These are phyloP conservation scores for Ecdyonurus torrentis DNA, from an alignment of 2,888 invertebrate genomes.

Conservation along the genomic window DNA sequence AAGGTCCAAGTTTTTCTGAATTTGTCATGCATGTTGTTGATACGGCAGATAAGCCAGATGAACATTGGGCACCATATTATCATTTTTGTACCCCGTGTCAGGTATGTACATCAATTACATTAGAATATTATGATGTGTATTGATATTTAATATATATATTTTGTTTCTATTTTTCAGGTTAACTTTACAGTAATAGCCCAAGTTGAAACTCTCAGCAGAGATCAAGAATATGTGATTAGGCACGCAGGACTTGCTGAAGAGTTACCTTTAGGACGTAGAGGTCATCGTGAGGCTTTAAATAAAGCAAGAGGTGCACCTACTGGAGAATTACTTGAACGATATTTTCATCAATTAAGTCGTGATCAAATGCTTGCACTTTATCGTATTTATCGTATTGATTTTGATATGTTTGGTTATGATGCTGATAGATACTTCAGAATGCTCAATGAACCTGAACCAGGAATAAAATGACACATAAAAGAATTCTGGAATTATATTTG, in stretches of 20 bases:
- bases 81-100: constrained; percentile 44
- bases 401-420: constrained; percentile 51
- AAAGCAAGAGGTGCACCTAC: constrained; percentile 37
- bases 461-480: neutral
- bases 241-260: constrained; percentile 33
- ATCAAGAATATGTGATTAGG: constrained; percentile 40
- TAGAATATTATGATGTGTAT: too few species aligned
- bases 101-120: too few species aligned
- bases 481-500: constrained; percentile 2
- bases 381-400: constrained; percentile 45
- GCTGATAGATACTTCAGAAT: constrained; percentile 23
- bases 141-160: too few species aligned
- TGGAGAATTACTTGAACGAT: constrained; percentile 29
- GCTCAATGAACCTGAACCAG: constrained; percentile 4
- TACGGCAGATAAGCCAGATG: constrained; percentile 24
- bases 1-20: constrained; percentile 32
- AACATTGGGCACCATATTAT: constrained; percentile 48
- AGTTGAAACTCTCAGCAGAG: constrained; percentile 41
- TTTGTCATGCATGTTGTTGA: constrained; percentile 17
- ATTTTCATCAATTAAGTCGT: constrained; percentile 26
- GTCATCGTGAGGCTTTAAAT: constrained; percentile 18
- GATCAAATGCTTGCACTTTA: constrained; percentile 33
- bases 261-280: neutral
- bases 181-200: constrained; percentile 46
- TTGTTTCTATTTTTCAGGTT: constrained; percentile 26